Evolutionary conservation across 2,113 vertebrate genomes (phyloP), one percentile per base, ranked within the genome.

Genomic region (Heterocephalus glaber): DNA sequence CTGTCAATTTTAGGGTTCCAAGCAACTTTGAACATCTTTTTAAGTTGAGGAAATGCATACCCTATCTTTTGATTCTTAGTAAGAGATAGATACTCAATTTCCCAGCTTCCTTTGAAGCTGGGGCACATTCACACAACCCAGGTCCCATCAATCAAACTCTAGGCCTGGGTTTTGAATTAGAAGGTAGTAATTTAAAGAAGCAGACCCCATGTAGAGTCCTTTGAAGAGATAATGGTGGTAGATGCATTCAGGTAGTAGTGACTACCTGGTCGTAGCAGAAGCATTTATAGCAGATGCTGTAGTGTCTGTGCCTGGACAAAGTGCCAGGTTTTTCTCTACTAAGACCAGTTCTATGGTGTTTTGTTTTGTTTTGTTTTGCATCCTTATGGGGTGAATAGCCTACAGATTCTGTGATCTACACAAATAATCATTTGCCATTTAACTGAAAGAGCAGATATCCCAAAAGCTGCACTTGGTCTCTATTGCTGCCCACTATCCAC

Each of bases 171-270:
- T 89, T 49, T 88, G 26, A 84, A 88, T 66, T 72, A 24, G 8
- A 80, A 87, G 12, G 81, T 14, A 81, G 33, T n/a, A 81, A 74
- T 84, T 76, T 90, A 76, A 68, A 90, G 17, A 95, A 63, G 24
- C 26, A 63, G 14, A 13, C 0, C 3, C 3, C 28, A 76, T 3
- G 3, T 22, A 0, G 26, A 83, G 19, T 74, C 9, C 17, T 70
- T 86, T 56, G 35, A 68, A 58, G 44, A 52, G 38, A 58, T 41
- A 61, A 17, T 58, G 38, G 17, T 88, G 41, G 20, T 22, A 49
- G 4, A 2, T 63, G 7, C 41, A 72, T 47, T 14, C 28, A 63
- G 24, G 5, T 16, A n/a, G 24, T 26, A 58, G 54, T 88, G 41
- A 16, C 17, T 88, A 68, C 49, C n/a, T n/a, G 19, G 30, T 54